These are phyloP conservation scores for Neoascia interrupta DNA, from an alignment of 2,888 invertebrate species.

Conservation along the genomic window DNA sequence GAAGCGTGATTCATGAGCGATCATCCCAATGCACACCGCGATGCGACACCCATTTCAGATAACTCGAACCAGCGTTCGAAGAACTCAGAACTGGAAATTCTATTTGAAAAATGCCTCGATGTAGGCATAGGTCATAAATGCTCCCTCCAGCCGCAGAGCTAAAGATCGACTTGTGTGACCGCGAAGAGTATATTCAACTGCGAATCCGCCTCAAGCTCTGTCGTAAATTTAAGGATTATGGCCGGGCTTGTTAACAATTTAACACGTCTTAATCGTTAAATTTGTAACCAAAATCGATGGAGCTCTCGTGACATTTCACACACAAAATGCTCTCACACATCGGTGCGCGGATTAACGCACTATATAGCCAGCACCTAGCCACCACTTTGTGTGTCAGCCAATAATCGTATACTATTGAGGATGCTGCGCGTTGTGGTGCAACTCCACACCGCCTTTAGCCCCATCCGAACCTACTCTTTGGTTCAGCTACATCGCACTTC, in stretches of 20 bases:
- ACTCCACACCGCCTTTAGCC: constrained; percentile 57
- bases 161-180: constrained; percentile 13
- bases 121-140: neutral
- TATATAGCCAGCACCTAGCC: constrained; percentile 40
- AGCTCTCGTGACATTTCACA: constrained; percentile 57
- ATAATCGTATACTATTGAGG: constrained; percentile 55
- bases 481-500: constrained; percentile 39
- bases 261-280: constrained; percentile 80
- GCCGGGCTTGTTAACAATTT: constrained; percentile 80
- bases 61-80: constrained; percentile 2
- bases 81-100: constrained; percentile 18
- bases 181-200: constrained; percentile 43
- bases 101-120: constrained; percentile 16
- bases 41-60: constrained; percentile 35
- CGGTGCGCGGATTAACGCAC: constrained; percentile 67
- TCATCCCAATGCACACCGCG: constrained; percentile 28
- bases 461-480: too few species aligned
- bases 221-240: constrained; percentile 79
- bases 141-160: too few species aligned
- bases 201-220: constrained; percentile 17
- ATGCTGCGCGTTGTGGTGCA: constrained; percentile 37
- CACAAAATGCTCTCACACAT: constrained; percentile 59
- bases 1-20: constrained; percentile 55
- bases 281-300: constrained; percentile 73
- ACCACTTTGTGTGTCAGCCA: constrained; percentile 52